These are phyloP conservation scores for Misgurnus anguillicaudatus DNA, from an alignment of 2,113 vertebrate species.

Conservation along the genomic window DNA sequence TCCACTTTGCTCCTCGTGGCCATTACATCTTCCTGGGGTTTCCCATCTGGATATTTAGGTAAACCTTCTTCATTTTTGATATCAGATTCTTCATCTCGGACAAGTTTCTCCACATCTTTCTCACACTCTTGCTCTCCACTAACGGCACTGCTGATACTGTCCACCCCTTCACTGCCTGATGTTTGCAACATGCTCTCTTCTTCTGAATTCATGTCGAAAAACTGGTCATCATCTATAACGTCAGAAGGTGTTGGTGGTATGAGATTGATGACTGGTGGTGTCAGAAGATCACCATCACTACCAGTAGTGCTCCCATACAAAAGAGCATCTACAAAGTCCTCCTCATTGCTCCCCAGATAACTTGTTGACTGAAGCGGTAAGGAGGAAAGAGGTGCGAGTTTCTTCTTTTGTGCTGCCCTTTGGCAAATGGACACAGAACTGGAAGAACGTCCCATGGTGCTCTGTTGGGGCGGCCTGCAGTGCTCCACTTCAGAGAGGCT, in stretches of 20 bases:
- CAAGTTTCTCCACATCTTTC: conserved; percentile 43
- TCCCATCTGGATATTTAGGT: background rate
- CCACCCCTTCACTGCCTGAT: conserved; percentile 53
- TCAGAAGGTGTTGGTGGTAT: conserved; percentile 77
- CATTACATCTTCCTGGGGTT: background rate
- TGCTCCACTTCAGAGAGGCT: conserved; percentile 37
- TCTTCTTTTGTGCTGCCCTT: conserved; percentile 60
- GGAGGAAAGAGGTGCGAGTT: conserved; percentile 64
- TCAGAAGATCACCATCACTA: conserved; percentile 56
- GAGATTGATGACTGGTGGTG: conserved; percentile 70
- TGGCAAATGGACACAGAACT: conserved; percentile 62
- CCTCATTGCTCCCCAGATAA: conserved; percentile 37
- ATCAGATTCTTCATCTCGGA: conserved; percentile 33
- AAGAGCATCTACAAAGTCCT: conserved; percentile 41
- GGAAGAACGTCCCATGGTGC: conserved; percentile 47
- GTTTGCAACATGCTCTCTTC: conserved; percentile 57
- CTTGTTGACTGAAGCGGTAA: conserved; percentile 55
- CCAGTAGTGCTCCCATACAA: conserved; percentile 40
- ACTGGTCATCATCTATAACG: conserved; percentile 65
- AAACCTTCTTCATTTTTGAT: conserved; percentile 28
- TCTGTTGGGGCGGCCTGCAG: conserved; percentile 29
- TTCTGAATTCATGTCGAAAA: conserved; percentile 71
- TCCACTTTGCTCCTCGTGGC: conserved; percentile 31
- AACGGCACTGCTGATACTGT: conserved; percentile 40
- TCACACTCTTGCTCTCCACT: conserved; percentile 52